A percentile compares a stretch with the other conserved stretches of the same genome.
Evolutionary conservation across 2,113 vertebrate species (phyloP).

Genomic region (Hippotragus niger): DNA sequence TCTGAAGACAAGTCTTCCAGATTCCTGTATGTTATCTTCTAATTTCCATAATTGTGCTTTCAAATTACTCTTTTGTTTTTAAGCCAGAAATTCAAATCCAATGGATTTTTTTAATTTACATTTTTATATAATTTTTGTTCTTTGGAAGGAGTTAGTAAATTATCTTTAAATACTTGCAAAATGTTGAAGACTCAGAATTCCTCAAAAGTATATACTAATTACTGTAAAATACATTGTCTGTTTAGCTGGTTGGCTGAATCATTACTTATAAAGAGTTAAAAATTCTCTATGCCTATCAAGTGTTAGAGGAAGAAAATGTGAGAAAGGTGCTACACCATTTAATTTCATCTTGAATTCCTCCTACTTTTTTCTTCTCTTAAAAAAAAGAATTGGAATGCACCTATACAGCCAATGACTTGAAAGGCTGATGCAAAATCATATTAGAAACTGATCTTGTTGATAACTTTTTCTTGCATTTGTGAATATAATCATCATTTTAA

Average conservation of each 20-base stretch:
- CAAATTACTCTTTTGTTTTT: not conserved
- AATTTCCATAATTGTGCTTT: not conserved
- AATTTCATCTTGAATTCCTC: not conserved
- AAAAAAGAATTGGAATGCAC: not conserved
- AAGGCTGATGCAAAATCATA: not conserved
- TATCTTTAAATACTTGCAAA: not conserved
- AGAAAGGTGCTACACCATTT: not conserved
- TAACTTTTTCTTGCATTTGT: not conserved
- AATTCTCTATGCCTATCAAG: not conserved
- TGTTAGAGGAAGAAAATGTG: not conserved
- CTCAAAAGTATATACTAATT: not conserved
- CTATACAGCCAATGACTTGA: not conserved
- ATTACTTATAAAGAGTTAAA: not conserved
- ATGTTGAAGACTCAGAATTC: not conserved
- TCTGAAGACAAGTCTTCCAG: constrained; percentile 48
- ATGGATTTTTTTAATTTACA: not conserved
- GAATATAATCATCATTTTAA: not conserved
- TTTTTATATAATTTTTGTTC: not conserved
- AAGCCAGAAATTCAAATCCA: not conserved
- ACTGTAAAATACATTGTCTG: not conserved
- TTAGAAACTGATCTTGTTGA: not conserved
- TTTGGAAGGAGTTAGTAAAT: not conserved
- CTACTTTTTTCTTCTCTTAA: not conserved
- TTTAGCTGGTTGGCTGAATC: not conserved
- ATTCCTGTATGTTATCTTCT: constrained; percentile 29